Percentiles rank a stretch among this genome's conserved stretches.
Conservation (phyloP, 2,888 invertebrate species). For the Cremastinae sp. region DNA sequence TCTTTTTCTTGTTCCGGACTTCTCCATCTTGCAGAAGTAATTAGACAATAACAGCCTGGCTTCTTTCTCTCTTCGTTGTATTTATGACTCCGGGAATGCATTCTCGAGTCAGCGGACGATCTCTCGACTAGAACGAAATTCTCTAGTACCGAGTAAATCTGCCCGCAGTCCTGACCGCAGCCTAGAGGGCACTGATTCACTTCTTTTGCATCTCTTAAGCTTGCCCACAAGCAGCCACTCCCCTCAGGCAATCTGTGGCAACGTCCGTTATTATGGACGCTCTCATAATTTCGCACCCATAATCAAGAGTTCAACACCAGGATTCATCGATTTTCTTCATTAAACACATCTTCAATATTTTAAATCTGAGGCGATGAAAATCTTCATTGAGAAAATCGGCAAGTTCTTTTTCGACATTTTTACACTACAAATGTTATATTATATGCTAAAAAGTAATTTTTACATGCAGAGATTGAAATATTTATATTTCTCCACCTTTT, state of each 20-base stretch:
- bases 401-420: too few relatives aligned
- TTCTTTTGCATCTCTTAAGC: conserved; percentile 53
- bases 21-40: conserved; percentile 61
- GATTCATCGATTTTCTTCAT: neutral
- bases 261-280: conserved; percentile 35
- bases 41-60: conserved; percentile 64
- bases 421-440: too few relatives aligned
- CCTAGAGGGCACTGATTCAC: conserved; percentile 21
- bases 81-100: conserved; percentile 54
- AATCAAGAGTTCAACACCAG: neutral
- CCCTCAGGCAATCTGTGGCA: conserved; percentile 29
- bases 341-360: neutral
- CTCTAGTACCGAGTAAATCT: conserved; percentile 31
- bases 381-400: too few relatives aligned
- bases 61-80: conserved; percentile 42
- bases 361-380: too few relatives aligned
- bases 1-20: conserved; percentile 46
- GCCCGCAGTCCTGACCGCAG: conserved; percentile 18
- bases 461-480: too few relatives aligned
- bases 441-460: too few relatives aligned
- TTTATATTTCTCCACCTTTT: too few relatives aligned
- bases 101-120: conserved; percentile 31
- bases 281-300: conserved; percentile 19
- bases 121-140: conserved; percentile 35
- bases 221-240: conserved; percentile 47